These are phyloP conservation scores for Rhadina sibilatrix DNA, from an alignment of 2,113 vertebrate genomes.

Conservation along the genomic window DNA sequence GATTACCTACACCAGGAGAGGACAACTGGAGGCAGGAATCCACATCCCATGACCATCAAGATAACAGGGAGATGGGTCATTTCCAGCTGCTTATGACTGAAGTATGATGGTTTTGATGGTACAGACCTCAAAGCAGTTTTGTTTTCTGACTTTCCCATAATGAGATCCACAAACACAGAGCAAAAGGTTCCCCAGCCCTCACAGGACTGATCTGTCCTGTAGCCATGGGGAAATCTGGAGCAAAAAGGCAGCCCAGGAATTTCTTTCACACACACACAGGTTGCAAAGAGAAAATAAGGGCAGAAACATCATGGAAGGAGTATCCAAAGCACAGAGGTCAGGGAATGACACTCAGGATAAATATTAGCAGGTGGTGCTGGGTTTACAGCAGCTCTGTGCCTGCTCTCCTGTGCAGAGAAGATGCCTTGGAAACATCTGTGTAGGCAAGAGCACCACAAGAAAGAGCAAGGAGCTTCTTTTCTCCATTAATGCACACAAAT, in stretches of 20 bases:
- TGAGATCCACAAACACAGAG: not conserved
- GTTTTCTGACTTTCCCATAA: not conserved
- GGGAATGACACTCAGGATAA: not conserved
- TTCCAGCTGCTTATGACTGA: not conserved
- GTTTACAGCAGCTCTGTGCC: not conserved
- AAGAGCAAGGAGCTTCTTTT: not conserved
- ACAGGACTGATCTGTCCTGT: not conserved
- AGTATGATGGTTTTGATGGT: not conserved
- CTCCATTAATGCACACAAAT: not conserved
- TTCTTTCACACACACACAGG: not conserved
- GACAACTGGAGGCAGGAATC: not conserved
- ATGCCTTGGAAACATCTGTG: not conserved
- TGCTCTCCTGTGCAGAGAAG: not conserved
- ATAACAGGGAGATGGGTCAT: not conserved
- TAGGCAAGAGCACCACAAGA: not conserved
- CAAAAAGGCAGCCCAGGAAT: not conserved
- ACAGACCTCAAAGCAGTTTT: not conserved
- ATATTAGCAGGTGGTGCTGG: not conserved
- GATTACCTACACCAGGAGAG: not conserved
- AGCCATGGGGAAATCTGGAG: not conserved
- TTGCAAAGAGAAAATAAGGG: not conserved
- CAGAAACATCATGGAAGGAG: not conserved
- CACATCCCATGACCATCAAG: not conserved
- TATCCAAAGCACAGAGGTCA: not conserved
- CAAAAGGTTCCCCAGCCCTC: not conserved